Base-by-base conservation (phyloP, 2,888 invertebrate species). In the Ectobius pallidus region DNA sequence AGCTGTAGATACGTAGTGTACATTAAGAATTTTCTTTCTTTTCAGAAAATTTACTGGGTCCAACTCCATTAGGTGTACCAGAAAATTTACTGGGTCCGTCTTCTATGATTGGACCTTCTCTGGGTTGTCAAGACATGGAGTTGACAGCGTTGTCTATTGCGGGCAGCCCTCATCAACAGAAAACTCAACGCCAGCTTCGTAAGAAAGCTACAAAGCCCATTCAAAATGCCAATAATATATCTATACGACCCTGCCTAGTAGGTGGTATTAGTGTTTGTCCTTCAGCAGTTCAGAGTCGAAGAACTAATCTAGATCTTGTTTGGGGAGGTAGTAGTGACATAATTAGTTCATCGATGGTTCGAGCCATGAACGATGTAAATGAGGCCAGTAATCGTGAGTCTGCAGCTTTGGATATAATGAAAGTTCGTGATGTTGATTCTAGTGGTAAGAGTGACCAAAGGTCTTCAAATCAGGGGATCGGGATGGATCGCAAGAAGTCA, bases 281-380 rank as follows among this genome's bases (percentile, higher is more conserved):
- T 25, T 65, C 68, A 9, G 11, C 49, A 2, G 30, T 73, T n/a
- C 14, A 39, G 20, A 58, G 58, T 27, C 46, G 49, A 25, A 52
- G 32, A 63, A 62, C 61, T 58, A 68, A 62, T n/a, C 25, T 70
- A 14, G 75, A 72, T 34, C 65, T 70, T 4, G 74, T 69, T n/a
- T 73, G 73, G 73, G 75, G 75, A 52, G 75, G 69, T 11, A 46
- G 55, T 16, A 63, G 71, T 39, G 67, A 71, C 18, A 49, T 71
- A 2, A 68, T 49, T 49, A 69, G 72, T 11, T 75, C 76, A 39
- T 70, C 82, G 16, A 79, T 88, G 71, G 90, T 93, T 9, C 90
- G 92, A 78, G 90, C 91, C 16, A 90, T 93, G 87, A 93, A 94
- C 81, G 91, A 91, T 80, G 90, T 92, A 73, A 92, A 92, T 79